Evolutionary conservation across 2,797 vertebrate genomes (phyloP).

Genomic region (Cryptoblepharus egeriae): DNA sequence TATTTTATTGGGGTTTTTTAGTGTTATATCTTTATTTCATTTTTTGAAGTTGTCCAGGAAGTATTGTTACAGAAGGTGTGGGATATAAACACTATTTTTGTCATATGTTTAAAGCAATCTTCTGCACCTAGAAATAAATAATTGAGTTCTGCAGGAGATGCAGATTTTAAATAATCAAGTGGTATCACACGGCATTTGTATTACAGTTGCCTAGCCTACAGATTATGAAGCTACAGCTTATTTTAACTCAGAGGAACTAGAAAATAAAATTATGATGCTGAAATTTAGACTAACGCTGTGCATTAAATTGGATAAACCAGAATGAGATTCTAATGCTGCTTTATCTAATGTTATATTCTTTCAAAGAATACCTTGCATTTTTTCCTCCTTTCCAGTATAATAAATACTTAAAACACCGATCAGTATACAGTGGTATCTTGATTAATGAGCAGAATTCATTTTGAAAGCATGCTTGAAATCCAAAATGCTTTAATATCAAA

Average conservation of each 20-base stretch:
- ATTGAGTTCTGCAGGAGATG: background rate
- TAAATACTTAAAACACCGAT: background rate
- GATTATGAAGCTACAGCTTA: constrained; percentile 9
- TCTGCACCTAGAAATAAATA: background rate
- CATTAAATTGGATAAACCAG: constrained; percentile 31
- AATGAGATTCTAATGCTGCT: constrained; percentile 9
- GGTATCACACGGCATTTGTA: too few relatives aligned
- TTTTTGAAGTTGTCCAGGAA: too few relatives aligned
- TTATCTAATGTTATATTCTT: background rate
- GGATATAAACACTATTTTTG: background rate
- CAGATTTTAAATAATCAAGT: background rate
- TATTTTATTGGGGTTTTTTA: too few relatives aligned
- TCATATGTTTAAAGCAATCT: background rate
- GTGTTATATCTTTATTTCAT: background rate
- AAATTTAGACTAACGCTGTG: constrained; percentile 10
- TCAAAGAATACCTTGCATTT: constrained; percentile 22
- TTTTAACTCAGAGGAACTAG: background rate
- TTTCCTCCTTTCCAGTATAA: constrained; percentile 3
- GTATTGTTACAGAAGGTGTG: too few relatives aligned
- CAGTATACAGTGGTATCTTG: too few relatives aligned
- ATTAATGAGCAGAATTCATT: too few relatives aligned
- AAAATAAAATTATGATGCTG: background rate
- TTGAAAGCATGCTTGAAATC: too few relatives aligned
- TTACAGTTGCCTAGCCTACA: background rate
- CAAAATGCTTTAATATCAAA: too few relatives aligned